Conservation (phyloP, 2,797 vertebrate genomes). For the Phalloptychus januarius region DNA sequence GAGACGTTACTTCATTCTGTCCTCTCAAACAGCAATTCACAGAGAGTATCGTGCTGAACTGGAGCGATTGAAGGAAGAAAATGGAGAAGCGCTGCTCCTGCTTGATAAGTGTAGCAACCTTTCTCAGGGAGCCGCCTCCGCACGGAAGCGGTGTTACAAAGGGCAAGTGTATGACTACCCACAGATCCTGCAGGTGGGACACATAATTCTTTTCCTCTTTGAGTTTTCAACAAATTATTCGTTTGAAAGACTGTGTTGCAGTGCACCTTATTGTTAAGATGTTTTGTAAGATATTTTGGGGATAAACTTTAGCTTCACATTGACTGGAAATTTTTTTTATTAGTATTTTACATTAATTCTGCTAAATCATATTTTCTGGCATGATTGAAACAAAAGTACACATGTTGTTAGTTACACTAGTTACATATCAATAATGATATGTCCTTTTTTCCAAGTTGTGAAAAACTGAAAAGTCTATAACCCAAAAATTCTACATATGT, state of each 20-base stretch:
- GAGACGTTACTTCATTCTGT: constrained; percentile 90
- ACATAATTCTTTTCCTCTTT: background rate
- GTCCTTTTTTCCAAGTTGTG: background rate
- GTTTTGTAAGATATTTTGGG: background rate
- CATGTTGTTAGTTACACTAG: background rate
- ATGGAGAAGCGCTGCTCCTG: constrained; percentile 89
- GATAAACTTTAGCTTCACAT: background rate
- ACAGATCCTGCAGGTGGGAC: constrained; percentile 91
- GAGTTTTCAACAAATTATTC: background rate
- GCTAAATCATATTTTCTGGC: background rate
- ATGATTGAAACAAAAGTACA: background rate
- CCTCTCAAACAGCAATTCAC: constrained; percentile 91
- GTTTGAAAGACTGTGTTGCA: background rate
- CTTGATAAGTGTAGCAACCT: constrained; percentile 95
- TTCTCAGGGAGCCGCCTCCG: constrained; percentile 84
- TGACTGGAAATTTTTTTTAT: background rate
- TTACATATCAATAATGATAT: background rate
- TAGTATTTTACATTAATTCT: background rate
- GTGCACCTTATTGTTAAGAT: background rate
- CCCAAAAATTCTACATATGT: background rate
- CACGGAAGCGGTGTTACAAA: constrained; percentile 90
- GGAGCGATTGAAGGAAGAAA: constrained; percentile 90
- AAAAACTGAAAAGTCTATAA: background rate
- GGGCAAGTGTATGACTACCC: constrained; percentile 94
- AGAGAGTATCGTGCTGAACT: constrained; percentile 90